These are phyloP conservation scores for Suricata suricatta DNA, from an alignment of 2,113 vertebrate genomes.

Conservation along the genomic window DNA sequence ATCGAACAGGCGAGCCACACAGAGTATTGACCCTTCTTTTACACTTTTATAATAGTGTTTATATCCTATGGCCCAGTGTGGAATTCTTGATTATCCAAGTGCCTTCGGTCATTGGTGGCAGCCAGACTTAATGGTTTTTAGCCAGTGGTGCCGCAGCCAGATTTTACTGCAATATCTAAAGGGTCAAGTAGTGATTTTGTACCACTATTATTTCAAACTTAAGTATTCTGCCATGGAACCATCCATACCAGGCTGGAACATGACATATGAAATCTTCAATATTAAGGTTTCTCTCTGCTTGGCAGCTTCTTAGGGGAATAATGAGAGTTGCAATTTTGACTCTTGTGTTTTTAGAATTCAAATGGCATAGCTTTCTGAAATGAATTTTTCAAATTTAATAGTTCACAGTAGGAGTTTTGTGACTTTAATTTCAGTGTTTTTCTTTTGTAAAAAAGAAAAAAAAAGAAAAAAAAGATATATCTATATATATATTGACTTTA, in stretches of 20 bases:
- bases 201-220: slow-evolving; percentile 66
- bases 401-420: slow-evolving; percentile 54
- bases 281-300: slow-evolving; percentile 67
- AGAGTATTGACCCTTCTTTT: slow-evolving; percentile 64
- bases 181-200: slow-evolving; percentile 74
- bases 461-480: neutral
- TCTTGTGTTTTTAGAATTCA: slow-evolving; percentile 68
- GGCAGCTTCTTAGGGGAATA: slow-evolving; percentile 65
- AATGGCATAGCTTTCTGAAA: slow-evolving; percentile 68
- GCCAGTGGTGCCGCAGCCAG: slow-evolving; percentile 70
- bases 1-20: slow-evolving; percentile 62
- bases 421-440: slow-evolving; percentile 70
- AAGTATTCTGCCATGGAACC: slow-evolving; percentile 72
- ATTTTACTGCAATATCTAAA: slow-evolving; percentile 70
- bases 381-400: slow-evolving; percentile 61
- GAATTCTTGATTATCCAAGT: slow-evolving; percentile 77
- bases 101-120: slow-evolving; percentile 77
- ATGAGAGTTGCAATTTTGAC: slow-evolving; percentile 63
- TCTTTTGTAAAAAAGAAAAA: slow-evolving; percentile 57
- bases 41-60: slow-evolving; percentile 64
- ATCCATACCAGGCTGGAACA: slow-evolving; percentile 56
- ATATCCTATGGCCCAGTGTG: slow-evolving; percentile 36
- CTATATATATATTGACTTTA: slow-evolving; percentile 64
- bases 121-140: slow-evolving; percentile 70
- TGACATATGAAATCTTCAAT: slow-evolving; percentile 49